A percentile compares a stretch with the other conserved stretches of the same genome.
These are phyloP conservation scores for Seira ritae DNA, from an alignment of 2,888 invertebrate genomes.

Conservation along the genomic window DNA sequence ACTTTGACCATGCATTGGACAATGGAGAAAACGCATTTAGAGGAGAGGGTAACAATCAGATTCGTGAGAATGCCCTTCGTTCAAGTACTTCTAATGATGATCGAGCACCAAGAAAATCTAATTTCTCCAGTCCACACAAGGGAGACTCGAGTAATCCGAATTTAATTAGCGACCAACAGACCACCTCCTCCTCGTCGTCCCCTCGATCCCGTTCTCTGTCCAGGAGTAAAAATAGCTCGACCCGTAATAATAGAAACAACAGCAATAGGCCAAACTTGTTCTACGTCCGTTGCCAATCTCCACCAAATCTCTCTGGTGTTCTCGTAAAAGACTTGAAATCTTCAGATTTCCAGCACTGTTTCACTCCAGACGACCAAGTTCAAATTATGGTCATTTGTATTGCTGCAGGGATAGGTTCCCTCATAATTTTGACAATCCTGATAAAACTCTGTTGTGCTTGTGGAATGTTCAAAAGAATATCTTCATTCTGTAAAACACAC, in stretches of 20 bases:
- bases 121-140: slow-evolving; percentile 41
- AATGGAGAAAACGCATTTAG: slow-evolving; percentile 21
- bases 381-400: slow-evolving; percentile 67
- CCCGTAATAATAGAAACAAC: slow-evolving; percentile 19
- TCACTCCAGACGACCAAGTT: slow-evolving; percentile 65
- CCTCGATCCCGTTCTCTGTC: background rate
- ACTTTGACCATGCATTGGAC: slow-evolving; percentile 36
- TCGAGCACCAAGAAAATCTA: slow-evolving; percentile 34
- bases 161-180: slow-evolving; percentile 54
- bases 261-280: slow-evolving; percentile 52
- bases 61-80: slow-evolving; percentile 52
- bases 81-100: slow-evolving; percentile 53
- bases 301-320: slow-evolving; percentile 55
- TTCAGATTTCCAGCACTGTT: slow-evolving; percentile 68
- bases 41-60: slow-evolving; percentile 48
- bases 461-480: slow-evolving; percentile 47
- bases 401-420: slow-evolving; percentile 59
- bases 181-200: background rate
- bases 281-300: slow-evolving; percentile 62
- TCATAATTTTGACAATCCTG: slow-evolving; percentile 61
- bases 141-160: slow-evolving; percentile 54
- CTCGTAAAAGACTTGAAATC: slow-evolving; percentile 66
- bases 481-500: slow-evolving; percentile 58
- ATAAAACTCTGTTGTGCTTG: slow-evolving; percentile 62
- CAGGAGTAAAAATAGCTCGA: background rate